phyloP scores from a whole-genome alignment of 2,888 invertebrate genomes.

The Syrphus vitripennis region DNA sequence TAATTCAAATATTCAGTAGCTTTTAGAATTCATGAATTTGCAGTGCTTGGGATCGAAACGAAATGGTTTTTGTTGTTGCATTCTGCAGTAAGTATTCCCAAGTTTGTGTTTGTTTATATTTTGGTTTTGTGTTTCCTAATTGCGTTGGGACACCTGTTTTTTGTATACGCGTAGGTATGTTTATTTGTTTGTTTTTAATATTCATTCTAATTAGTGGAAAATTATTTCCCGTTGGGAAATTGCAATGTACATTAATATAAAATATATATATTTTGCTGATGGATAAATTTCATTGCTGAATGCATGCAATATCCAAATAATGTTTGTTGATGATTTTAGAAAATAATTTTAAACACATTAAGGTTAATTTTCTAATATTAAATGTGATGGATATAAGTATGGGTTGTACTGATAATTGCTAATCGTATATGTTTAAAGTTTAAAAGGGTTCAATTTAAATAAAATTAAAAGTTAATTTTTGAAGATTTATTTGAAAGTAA shows the following conservation, averaged over 20 bases:
- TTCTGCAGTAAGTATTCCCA: background rate
- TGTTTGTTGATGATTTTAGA: background rate
- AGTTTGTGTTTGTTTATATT: conserved; percentile 3
- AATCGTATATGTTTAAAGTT: background rate
- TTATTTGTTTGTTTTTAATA: conserved; percentile 23
- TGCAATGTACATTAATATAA: background rate
- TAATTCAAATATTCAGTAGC: conserved; percentile 48
- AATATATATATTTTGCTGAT: background rate
- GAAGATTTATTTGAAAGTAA: background rate
- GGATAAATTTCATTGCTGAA: background rate
- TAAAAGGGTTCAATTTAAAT: conserved; percentile 3
- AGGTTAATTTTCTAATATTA: background rate
- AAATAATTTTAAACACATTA: conserved; percentile 13
- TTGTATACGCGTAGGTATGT: conserved; percentile 4
- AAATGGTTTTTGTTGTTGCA: background rate
- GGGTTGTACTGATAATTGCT: background rate
- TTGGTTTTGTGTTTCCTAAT: conserved; percentile 2
- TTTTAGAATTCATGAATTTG: conserved; percentile 37
- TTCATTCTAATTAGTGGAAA: conserved; percentile 45
- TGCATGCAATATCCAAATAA: conserved; percentile 16
- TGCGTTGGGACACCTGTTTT: conserved; percentile 30
- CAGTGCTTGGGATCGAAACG: background rate
- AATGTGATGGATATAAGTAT: background rate
- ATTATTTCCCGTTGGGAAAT: conserved; percentile 53
- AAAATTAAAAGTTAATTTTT: background rate